Percentiles rank a stretch among this genome's conserved stretches.
Evolutionary conservation across 2,888 invertebrate species (phyloP).

Genomic region (Diogma glabrata): DNA sequence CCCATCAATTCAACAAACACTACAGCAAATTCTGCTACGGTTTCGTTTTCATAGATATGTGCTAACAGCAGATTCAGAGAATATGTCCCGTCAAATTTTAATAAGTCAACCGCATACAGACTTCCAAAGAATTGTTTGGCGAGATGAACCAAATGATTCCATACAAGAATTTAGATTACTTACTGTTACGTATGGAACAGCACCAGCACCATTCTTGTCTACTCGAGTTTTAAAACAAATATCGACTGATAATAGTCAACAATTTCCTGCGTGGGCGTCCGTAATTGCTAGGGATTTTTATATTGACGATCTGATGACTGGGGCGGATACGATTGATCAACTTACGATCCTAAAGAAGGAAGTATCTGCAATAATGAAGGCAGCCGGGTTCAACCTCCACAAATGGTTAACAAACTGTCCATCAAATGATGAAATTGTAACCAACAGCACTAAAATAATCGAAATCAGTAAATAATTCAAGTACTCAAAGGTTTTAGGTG

Average conservation of each 20-base stretch:
- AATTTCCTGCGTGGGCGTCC: constrained; percentile 13
- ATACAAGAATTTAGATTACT: constrained; percentile 11
- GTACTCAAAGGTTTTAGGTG: too few species aligned
- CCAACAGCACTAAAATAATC: background rate
- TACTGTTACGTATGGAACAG: constrained; percentile 13
- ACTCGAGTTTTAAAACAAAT: constrained; percentile 13
- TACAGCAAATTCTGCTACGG: constrained; percentile 15
- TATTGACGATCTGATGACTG: constrained; percentile 18
- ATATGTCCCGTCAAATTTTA: too few species aligned
- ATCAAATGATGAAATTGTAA: background rate
- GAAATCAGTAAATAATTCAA: too few species aligned
- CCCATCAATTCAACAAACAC: too few species aligned
- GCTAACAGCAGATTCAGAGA: too few species aligned
- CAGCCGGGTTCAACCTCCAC: constrained; percentile 13
- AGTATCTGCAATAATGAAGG: constrained; percentile 13
- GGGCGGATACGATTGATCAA: constrained; percentile 12
- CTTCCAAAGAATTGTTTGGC: constrained; percentile 15
- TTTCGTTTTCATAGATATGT: constrained; percentile 9
- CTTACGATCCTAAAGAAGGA: too few species aligned
- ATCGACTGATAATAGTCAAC: constrained; percentile 14
- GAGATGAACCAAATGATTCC: constrained; percentile 4
- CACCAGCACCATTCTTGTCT: constrained; percentile 13
- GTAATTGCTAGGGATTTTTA: constrained; percentile 16
- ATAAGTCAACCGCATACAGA: background rate
- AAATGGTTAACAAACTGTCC: constrained; percentile 11